These are phyloP conservation scores for Novumbra hubbsi DNA, from an alignment of 2,797 vertebrate genomes.

Conservation along the genomic window DNA sequence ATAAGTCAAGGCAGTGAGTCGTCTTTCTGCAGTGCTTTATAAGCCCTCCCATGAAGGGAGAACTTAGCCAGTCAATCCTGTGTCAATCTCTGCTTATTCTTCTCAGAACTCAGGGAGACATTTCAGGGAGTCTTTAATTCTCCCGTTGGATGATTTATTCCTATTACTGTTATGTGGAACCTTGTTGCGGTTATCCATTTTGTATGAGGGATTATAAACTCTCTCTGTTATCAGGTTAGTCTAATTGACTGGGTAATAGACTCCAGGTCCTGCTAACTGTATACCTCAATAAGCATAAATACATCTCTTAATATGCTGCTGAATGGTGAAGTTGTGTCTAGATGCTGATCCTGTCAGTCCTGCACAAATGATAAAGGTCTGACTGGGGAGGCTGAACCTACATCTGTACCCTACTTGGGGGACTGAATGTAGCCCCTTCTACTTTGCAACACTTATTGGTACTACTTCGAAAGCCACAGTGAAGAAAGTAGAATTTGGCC, in stretches of 20 bases:
- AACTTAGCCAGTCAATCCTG: conserved; percentile 30
- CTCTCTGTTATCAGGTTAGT: not conserved
- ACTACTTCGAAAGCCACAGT: too few relatives aligned
- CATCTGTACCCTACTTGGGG: not conserved
- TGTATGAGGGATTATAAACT: not conserved
- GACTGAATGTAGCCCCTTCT: not conserved
- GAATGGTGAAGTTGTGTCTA: too few relatives aligned
- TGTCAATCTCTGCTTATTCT: conserved; percentile 32
- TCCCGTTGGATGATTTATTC: conserved; percentile 13
- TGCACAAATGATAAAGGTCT: not conserved
- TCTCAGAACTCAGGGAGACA: conserved; percentile 29
- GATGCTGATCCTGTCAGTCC: not conserved
- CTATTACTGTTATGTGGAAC: not conserved
- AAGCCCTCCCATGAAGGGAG: conserved; percentile 27
- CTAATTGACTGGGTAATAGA: not conserved
- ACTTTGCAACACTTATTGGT: too few relatives aligned
- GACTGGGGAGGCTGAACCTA: not conserved
- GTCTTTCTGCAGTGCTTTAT: not conserved
- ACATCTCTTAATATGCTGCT: too few relatives aligned
- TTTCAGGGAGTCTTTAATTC: conserved; percentile 7
- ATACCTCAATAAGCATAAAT: too few relatives aligned
- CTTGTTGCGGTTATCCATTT: not conserved
- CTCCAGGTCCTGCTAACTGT: not conserved
- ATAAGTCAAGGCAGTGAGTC: conserved; percentile 13
- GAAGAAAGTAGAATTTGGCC: too few relatives aligned